Conservation (phyloP, 2,888 invertebrate genomes). For the Melanargia galathea region DNA sequence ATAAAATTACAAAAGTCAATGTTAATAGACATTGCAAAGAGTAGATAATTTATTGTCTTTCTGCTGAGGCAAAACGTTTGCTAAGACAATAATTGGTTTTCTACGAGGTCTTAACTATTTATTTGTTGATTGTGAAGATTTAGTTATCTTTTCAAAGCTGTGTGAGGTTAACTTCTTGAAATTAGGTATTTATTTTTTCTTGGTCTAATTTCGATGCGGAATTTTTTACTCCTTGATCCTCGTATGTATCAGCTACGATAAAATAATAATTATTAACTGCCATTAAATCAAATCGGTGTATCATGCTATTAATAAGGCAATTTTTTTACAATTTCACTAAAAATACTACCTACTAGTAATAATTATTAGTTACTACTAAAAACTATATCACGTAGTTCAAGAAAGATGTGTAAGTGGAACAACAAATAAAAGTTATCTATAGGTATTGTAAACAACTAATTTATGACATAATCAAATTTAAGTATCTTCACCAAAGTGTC, state of each 20-base stretch:
- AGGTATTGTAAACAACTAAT: too few species aligned
- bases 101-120: constrained; percentile 31
- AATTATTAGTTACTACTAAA: too few species aligned
- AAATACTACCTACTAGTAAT: too few species aligned
- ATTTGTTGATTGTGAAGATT: constrained; percentile 22
- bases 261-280: too few species aligned
- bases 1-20: constrained; percentile 66
- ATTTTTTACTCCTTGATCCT: too few species aligned
- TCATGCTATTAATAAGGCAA: too few species aligned
- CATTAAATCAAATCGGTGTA: too few species aligned
- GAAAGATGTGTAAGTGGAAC: not conserved
- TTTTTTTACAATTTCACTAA: too few species aligned
- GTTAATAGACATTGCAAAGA: constrained; percentile 64
- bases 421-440: not conserved
- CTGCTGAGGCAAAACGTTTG: constrained; percentile 45
- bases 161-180: not conserved
- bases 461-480: constrained; percentile 18
- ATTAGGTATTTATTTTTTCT: constrained; percentile 22
- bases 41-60: constrained; percentile 52
- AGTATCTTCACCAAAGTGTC: constrained; percentile 9
- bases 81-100: constrained; percentile 35
- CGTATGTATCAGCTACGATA: too few species aligned
- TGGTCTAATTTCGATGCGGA: constrained; percentile 34
- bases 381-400: too few species aligned
- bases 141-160: constrained; percentile 6